These are phyloP conservation scores for Myotis davidii DNA, from an alignment of 2,113 vertebrate genomes.

Conservation along the genomic window DNA sequence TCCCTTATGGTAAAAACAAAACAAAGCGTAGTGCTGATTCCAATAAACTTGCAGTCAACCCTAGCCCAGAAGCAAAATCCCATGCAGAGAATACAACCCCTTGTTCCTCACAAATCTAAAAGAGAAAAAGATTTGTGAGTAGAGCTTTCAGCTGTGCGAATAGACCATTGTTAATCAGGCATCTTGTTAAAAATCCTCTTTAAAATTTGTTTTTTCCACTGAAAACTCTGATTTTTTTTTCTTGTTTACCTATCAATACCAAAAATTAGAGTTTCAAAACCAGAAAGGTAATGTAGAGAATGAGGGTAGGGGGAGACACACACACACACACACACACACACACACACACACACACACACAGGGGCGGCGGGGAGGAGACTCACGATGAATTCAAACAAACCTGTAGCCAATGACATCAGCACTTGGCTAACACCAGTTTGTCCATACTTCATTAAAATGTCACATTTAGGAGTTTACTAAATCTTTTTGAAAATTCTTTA, in stretches of 20 bases:
- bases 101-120: slow-evolving; percentile 73
- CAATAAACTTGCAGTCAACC: slow-evolving; percentile 81
- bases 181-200: slow-evolving; percentile 37
- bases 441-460: slow-evolving; percentile 35
- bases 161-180: slow-evolving; percentile 41
- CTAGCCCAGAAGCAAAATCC: slow-evolving; percentile 77
- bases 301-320: too few relatives aligned
- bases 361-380: neutral
- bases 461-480: slow-evolving; percentile 38
- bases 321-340: too few relatives aligned
- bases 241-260: slow-evolving; percentile 24
- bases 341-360: too few relatives aligned
- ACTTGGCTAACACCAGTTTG: neutral
- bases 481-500: too few relatives aligned
- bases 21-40: slow-evolving; percentile 62
- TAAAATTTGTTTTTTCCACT: slow-evolving; percentile 26
- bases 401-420: neutral
- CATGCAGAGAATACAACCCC: slow-evolving; percentile 72
- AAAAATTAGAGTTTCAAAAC: slow-evolving; percentile 18
- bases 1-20: slow-evolving; percentile 73
- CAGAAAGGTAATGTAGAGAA: neutral
- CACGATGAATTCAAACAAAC: neutral
- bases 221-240: slow-evolving; percentile 30
- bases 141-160: slow-evolving; percentile 60
- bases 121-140: slow-evolving; percentile 60